A percentile compares a stretch with the other conserved stretches of the same genome.
Conservation (phyloP, 64 coral and sea anemone genomes). For the Stylophora pistillata region DNA sequence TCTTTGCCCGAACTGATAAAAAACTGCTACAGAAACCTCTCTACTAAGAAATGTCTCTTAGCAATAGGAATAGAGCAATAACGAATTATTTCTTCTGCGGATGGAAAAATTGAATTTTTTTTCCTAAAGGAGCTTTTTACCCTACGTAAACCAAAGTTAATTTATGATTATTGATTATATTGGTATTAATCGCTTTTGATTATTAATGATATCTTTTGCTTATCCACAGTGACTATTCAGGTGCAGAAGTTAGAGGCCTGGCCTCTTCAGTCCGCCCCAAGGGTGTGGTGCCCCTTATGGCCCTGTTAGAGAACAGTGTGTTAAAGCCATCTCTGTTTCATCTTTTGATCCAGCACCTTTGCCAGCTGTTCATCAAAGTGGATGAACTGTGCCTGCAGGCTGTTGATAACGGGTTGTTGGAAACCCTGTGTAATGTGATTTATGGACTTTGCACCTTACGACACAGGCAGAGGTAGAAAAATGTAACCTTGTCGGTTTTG, state of each 20-base stretch:
- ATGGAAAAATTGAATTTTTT: too few species aligned
- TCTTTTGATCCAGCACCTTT: slow-evolving; percentile 77
- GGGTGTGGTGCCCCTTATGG: slow-evolving; percentile 75
- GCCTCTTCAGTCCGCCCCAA: slow-evolving; percentile 42
- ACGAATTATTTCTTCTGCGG: too few species aligned
- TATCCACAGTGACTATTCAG: slow-evolving; percentile 58
- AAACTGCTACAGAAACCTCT: too few species aligned
- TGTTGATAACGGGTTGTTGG: slow-evolving; percentile 81
- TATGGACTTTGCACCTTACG: slow-evolving; percentile 57
- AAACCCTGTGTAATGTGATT: slow-evolving; percentile 85
- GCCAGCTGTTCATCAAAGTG: slow-evolving; percentile 81
- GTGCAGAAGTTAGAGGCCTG: slow-evolving; percentile 25
- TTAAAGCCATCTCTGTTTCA: slow-evolving; percentile 65
- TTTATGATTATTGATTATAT: too few species aligned
- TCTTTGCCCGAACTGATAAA: not conserved
- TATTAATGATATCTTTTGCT: not conserved
- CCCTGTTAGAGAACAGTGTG: slow-evolving; percentile 84
- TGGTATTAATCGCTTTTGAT: too few species aligned
- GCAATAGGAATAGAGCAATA: too few species aligned
- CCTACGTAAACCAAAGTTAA: too few species aligned
- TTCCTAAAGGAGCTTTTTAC: too few species aligned
- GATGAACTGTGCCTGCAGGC: slow-evolving; percentile 87
- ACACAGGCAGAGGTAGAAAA: slow-evolving; percentile 66
- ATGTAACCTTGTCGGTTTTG: not conserved
- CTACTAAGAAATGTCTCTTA: too few species aligned